These are phyloP conservation scores for Sepioteuthis lessoniana DNA, from an alignment of 2,888 invertebrate genomes.

Conservation along the genomic window DNA sequence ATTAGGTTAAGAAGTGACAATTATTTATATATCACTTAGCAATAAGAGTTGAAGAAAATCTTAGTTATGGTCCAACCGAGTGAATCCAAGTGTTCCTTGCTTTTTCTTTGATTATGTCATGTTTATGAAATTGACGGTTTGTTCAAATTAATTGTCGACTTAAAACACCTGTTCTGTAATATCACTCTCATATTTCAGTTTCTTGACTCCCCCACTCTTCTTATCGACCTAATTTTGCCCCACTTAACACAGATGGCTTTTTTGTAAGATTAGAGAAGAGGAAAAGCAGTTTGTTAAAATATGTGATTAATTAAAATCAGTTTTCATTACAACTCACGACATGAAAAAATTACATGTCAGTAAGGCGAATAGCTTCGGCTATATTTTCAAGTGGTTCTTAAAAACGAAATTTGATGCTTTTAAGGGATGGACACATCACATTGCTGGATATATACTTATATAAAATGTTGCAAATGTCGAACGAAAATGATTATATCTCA, in stretches of 20 bases:
- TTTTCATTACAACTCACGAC: too few relatives aligned
- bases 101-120: not conserved
- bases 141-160: conserved; percentile 1
- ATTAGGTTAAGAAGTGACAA: not conserved
- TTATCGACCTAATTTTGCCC: not conserved
- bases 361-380: too few relatives aligned
- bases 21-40: not conserved
- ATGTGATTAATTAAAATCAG: not conserved
- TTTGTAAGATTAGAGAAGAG: not conserved
- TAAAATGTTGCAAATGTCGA: too few relatives aligned
- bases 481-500: too few relatives aligned
- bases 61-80: not conserved
- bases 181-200: not conserved
- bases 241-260: not conserved
- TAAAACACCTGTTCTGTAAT: conserved; percentile 33
- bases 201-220: not conserved
- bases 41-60: not conserved
- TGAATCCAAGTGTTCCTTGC: not conserved
- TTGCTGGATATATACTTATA: too few relatives aligned
- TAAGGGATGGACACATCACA: too few relatives aligned
- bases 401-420: too few relatives aligned
- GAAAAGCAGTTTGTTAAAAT: not conserved
- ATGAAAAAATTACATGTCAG: too few relatives aligned
- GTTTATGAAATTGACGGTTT: not conserved
- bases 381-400: too few relatives aligned